Percentiles rank a stretch among this genome's conserved stretches.
Evolutionary conservation across 2,113 vertebrate species (phyloP).

Genomic region (Diadophis punctatus): DNA sequence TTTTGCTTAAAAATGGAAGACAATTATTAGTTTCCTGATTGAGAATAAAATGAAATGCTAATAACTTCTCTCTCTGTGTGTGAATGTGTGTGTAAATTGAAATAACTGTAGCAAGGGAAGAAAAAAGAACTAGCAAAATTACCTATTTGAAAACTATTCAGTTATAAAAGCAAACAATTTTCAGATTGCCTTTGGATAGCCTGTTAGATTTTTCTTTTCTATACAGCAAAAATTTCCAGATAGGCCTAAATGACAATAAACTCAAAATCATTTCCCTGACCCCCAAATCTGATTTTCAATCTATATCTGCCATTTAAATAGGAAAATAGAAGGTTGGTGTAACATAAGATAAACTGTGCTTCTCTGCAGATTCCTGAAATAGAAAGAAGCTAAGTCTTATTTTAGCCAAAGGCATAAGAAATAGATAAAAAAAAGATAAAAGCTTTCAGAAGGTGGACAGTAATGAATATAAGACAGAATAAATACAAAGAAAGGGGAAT

Average conservation of each 20-base stretch:
- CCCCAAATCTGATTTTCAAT: conserved; percentile 68
- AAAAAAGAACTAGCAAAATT: background rate
- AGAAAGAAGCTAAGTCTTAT: conserved; percentile 46
- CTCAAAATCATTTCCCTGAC: conserved; percentile 56
- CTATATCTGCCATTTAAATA: conserved; percentile 66
- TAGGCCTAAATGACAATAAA: conserved; percentile 39
- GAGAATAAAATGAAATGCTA: background rate
- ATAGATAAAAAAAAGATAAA: conserved; percentile 71
- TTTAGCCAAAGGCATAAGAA: conserved; percentile 67
- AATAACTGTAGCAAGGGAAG: background rate
- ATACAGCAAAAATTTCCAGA: background rate
- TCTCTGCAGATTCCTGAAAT: conserved; percentile 48
- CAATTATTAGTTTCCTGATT: conserved; percentile 1
- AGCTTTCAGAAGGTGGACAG: conserved; percentile 50
- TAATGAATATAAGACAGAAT: conserved; percentile 56
- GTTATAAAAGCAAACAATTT: conserved; percentile 24
- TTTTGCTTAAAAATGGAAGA: background rate
- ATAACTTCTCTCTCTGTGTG: background rate
- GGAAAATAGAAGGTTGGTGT: conserved; percentile 51
- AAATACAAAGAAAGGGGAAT: background rate
- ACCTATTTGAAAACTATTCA: background rate
- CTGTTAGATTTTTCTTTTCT: background rate
- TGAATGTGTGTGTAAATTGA: background rate
- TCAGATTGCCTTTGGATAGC: background rate
- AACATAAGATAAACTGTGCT: conserved; percentile 60